Evolutionary conservation across 1,140 invertebrate species (phyloP), one percentile per base, ranked within the genome.

Genomic region (Brachionus sp.): DNA sequence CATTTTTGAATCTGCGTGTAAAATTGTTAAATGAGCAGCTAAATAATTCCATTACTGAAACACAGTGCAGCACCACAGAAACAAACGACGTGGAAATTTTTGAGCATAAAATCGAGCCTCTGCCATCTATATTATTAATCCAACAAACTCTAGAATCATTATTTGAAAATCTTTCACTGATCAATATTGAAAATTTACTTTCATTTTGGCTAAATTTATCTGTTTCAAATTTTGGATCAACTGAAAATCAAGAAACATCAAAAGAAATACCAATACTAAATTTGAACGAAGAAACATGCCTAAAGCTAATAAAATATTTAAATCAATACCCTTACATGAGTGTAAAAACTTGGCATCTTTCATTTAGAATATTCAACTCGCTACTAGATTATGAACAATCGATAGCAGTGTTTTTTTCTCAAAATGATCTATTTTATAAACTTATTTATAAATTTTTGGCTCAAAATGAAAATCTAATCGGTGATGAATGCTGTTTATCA

Each of bases 401-500:
- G 0, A 78, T 78, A 35, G 39, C 44, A 16, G 5, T 25, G 2
- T 53, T 50, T 23, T 78, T 78, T 16, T 33, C 9, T 5, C 44
- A 53, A 25, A 62, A 80, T 19, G 16, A 57, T 10, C 10, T 29
- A 2, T 6, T 80, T 33, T 62, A 80, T 25, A 44, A 39, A 16
- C 35, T 80, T 66, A 25, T 80, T 7, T 80, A 62, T 12, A 80
- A 80, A 62, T 80, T 80, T 35, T 29, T 80, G 50, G 6, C 3
- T 10, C 57, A 86, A 35, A 87, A 87, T 83, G 68, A 85, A 16
- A 85, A 85, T 35, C 53, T 86, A 42, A 70, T 84, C 33, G 84
- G 84, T 13, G 83, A 80, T 23, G 84, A 85, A 78, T 84, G 85
- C 77, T 84, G 68, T 33, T 84, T 83, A 2, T 84, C 84, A 53